These are phyloP conservation scores for Opisthograptis luteolata DNA, from an alignment of 2,888 invertebrate species.

Conservation along the genomic window DNA sequence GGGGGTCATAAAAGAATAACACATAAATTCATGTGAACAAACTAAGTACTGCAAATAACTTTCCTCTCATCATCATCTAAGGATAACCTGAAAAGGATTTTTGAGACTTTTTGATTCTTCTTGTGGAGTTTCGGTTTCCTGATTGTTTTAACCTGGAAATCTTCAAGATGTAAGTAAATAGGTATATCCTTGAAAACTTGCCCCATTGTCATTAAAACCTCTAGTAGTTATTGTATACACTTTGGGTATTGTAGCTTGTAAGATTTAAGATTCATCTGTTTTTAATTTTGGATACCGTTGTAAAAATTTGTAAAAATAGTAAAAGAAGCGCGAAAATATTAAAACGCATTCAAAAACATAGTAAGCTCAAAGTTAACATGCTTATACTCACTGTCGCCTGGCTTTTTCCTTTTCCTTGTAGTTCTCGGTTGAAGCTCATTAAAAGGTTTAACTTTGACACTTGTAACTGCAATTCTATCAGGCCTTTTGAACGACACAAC, in stretches of 20 bases:
- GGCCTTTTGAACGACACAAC: slow-evolving; percentile 95
- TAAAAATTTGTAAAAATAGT: slow-evolving; percentile 8
- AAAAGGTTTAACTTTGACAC: slow-evolving; percentile 54
- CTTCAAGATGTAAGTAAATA: too few species aligned
- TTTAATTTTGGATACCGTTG: neutral
- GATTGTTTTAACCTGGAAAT: too few species aligned
- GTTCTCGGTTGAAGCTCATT: slow-evolving; percentile 56
- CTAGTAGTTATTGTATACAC: too few species aligned
- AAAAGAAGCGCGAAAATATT: neutral
- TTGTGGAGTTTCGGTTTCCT: too few species aligned
- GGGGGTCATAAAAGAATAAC: slow-evolving; percentile 25
- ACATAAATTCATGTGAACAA: neutral
- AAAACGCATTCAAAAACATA: neutral
- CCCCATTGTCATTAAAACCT: too few species aligned
- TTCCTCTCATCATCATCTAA: too few species aligned
- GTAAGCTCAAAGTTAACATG: slow-evolving; percentile 13
- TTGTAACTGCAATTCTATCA: slow-evolving; percentile 66
- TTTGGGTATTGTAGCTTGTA: too few species aligned
- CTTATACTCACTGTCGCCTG: slow-evolving; percentile 83
- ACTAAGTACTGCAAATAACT: too few species aligned
- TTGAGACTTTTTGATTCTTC: too few species aligned
- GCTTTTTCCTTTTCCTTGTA: slow-evolving; percentile 90
- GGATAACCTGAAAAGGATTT: neutral
- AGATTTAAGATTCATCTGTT: too few species aligned
- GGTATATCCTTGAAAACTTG: too few species aligned